Base-by-base conservation (phyloP, 2,888 invertebrate species). In the Drosophila subquinaria region DNA sequence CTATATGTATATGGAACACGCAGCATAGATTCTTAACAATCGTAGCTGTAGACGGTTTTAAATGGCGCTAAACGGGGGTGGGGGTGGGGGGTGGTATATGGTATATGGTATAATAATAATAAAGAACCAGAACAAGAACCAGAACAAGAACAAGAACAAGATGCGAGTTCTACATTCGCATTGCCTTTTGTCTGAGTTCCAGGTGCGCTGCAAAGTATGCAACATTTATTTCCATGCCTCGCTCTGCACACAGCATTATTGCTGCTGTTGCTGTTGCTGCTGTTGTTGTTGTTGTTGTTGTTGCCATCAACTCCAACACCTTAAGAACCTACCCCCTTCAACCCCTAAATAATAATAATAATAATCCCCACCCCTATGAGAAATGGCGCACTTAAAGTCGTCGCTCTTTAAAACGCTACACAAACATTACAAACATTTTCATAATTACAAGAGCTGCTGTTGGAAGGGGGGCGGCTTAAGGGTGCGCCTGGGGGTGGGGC, bases 121-220 rank as follows among this genome's bases (percentile, higher is more conserved):
- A 51, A 55, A 50, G 47, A 59, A 66, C 56, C 35, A 48, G 47
- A 33, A 51, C 17, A 55, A 50, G 47, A 59, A 66, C 56, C 35
- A 48, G 47, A 33, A 51, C 17, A 23, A 27, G 15, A 38, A 48
- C 40, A 27, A 6, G 27, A 33, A 45, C 56, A 47, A 59, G 57
- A 59, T 36, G 57, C 42, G 42, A 67, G 69, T 64, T 78, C 78
- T 60, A 76, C 74, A 77, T 68, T 77, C 67, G 60, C 64, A 23
- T 68, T 70, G 64, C 64, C 23, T 60, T 75, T 57, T 65, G 52
- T 38, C 60, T 52, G 71, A 67, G 51, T 43, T 51, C 13, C 63
- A 77, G 70, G 63, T 62, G 78, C 73, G 69, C 79, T 69, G 66
- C 62, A 59, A 79, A 69, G 76, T 79, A 78, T 79, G 78, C 78